Percentiles rank a stretch among this genome's conserved stretches.
These are phyloP conservation scores for Hymenochirus boettgeri DNA, from an alignment of 2,113 vertebrate genomes.

Conservation along the genomic window DNA sequence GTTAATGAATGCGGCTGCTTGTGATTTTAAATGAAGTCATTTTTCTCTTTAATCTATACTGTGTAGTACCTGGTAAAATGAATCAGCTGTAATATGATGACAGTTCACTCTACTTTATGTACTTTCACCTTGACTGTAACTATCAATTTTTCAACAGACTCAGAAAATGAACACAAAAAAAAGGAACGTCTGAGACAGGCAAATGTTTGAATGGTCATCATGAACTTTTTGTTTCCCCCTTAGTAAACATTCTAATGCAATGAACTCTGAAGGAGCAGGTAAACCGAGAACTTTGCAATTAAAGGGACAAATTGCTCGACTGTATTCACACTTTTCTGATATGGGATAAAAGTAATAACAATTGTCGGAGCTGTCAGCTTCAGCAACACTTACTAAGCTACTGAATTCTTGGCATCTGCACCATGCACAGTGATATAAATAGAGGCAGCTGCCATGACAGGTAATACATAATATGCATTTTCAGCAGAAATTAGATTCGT, in stretches of 20 bases:
- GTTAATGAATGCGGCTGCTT: neutral
- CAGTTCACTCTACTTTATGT: neutral
- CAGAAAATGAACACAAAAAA: neutral
- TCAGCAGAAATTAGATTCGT: too few relatives aligned
- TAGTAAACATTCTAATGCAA: neutral
- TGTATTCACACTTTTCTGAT: neutral
- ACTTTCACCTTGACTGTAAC: neutral
- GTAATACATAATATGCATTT: conserved; percentile 3
- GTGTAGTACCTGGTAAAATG: neutral
- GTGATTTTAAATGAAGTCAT: neutral
- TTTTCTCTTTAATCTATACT: neutral
- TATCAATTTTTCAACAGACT: neutral
- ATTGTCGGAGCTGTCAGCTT: conserved; percentile 1
- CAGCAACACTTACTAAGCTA: conserved; percentile 9
- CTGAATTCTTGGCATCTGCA: neutral
- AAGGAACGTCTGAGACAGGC: too few relatives aligned
- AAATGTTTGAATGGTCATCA: neutral
- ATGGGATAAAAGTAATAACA: neutral
- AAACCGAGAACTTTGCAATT: neutral
- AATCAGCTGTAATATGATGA: neutral
- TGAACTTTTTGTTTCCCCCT: neutral
- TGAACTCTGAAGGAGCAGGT: neutral
- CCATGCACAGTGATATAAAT: conserved; percentile 1
- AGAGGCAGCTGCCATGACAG: neutral
- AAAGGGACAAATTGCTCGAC: neutral